A percentile compares a stretch with the other conserved stretches of the same genome.
These are phyloP conservation scores for Glaucomys volans DNA, from an alignment of 2,113 vertebrate genomes.

Conservation along the genomic window DNA sequence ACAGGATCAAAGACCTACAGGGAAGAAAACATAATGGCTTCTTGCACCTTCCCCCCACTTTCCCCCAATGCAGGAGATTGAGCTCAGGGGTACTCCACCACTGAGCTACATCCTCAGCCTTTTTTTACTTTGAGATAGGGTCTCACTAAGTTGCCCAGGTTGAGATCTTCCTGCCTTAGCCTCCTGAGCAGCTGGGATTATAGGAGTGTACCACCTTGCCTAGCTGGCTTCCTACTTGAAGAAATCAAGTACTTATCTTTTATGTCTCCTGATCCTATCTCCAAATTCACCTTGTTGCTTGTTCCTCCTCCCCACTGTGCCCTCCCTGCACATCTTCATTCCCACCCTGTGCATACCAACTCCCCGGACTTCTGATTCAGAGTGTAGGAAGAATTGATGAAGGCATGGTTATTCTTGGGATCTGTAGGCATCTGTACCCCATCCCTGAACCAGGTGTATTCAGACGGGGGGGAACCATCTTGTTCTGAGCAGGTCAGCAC, in stretches of 20 bases:
- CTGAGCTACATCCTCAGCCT: not conserved
- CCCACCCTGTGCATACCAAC: conserved; percentile 86
- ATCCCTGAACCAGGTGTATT: conserved; percentile 92
- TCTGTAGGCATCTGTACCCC: conserved; percentile 88
- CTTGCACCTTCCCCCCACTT: not conserved
- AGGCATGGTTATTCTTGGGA: conserved; percentile 88
- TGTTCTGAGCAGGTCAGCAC: conserved; percentile 92
- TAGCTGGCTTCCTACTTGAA: not conserved
- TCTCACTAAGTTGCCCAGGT: not conserved
- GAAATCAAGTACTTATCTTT: not conserved
- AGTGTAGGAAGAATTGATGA: conserved; percentile 93
- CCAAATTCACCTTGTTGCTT: not conserved
- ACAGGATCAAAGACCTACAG: conserved; percentile 90
- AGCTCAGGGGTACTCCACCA: not conserved
- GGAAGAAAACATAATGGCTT: accelerated
- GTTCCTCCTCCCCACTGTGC: not conserved
- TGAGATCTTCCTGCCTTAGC: not conserved
- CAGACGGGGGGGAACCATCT: conserved; percentile 91
- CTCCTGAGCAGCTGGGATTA: not conserved
- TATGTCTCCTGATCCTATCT: too few species aligned
- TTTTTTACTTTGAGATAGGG: not conserved
- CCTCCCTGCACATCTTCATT: not conserved
- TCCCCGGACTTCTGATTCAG: conserved; percentile 89
- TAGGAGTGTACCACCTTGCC: not conserved
- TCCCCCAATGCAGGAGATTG: too few species aligned